Evolutionary conservation across 2,797 vertebrate genomes (phyloP).

Genomic region (Manis pentadactyla): DNA sequence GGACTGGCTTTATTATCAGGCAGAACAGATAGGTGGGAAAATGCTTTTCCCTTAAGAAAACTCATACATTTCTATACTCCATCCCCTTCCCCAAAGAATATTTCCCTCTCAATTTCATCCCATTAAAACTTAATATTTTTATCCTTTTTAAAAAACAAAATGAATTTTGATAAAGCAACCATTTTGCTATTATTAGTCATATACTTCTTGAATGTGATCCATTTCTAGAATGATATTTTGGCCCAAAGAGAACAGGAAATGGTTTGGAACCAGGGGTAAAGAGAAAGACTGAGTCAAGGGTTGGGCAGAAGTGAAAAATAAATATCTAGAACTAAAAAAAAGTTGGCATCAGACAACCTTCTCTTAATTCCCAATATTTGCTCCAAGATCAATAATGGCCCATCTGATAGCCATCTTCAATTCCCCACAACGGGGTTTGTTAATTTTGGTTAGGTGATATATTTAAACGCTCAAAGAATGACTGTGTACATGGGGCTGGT

Average conservation of each 20-base stretch:
- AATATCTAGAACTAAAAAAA: background rate
- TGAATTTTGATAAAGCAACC: background rate
- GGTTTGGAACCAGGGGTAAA: background rate
- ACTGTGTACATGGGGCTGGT: background rate
- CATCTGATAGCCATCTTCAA: background rate
- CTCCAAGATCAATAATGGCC: background rate
- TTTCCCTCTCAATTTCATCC: background rate
- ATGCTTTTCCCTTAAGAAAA: background rate
- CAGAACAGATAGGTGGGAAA: background rate
- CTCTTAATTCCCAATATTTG: background rate
- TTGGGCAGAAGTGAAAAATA: background rate
- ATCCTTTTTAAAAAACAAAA: background rate
- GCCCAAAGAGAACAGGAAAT: background rate
- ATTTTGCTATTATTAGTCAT: background rate
- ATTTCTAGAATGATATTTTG: slow-evolving; percentile 11
- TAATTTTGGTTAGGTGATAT: background rate
- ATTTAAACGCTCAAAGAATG: background rate
- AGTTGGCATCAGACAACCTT: background rate
- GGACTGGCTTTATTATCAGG: background rate
- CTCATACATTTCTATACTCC: background rate
- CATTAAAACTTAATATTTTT: background rate
- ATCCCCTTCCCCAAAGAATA: background rate
- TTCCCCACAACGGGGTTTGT: background rate
- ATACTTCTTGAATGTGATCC: background rate
- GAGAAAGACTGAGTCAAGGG: background rate